Conservation (phyloP, 2,888 invertebrate species). For the Mechanitis mazaeus region DNA sequence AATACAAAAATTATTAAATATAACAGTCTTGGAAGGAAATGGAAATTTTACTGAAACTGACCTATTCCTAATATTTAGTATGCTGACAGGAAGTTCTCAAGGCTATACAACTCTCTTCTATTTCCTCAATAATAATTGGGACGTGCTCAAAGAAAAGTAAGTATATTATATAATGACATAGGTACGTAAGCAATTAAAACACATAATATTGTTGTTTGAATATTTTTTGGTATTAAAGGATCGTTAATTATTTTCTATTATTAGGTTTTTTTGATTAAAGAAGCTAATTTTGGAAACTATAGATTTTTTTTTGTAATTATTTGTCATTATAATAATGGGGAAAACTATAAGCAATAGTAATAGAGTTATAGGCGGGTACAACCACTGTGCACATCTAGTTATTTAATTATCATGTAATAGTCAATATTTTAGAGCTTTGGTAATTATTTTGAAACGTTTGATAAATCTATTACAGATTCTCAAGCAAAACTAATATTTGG, state of each 20-base stretch:
- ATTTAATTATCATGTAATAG: too few species aligned
- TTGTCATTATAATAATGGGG: too few species aligned
- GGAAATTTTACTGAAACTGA: slow-evolving; percentile 87
- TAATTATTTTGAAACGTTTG: slow-evolving; percentile 1
- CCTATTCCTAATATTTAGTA: slow-evolving; percentile 83
- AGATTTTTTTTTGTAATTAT: too few species aligned
- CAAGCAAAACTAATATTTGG: slow-evolving; percentile 84
- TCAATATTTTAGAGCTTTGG: too few species aligned
- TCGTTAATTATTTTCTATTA: too few species aligned
- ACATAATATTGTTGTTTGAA: not conserved
- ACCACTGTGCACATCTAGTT: too few species aligned
- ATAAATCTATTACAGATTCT: slow-evolving; percentile 68
- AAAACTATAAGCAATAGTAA: too few species aligned
- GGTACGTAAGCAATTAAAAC: not conserved
- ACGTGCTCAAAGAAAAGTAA: slow-evolving; percentile 80
- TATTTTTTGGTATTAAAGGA: not conserved
- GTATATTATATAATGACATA: slow-evolving; percentile 29
- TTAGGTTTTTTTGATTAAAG: too few species aligned
- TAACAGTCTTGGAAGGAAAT: slow-evolving; percentile 82
- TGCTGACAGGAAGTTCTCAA: slow-evolving; percentile 82
- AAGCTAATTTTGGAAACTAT: too few species aligned
- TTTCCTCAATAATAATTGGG: slow-evolving; percentile 84
- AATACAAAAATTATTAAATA: slow-evolving; percentile 79
- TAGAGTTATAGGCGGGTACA: too few species aligned
- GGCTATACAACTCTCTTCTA: slow-evolving; percentile 84